Base-by-base conservation (phyloP, 1,140 invertebrate species). In the Bathynomus jamesi region DNA sequence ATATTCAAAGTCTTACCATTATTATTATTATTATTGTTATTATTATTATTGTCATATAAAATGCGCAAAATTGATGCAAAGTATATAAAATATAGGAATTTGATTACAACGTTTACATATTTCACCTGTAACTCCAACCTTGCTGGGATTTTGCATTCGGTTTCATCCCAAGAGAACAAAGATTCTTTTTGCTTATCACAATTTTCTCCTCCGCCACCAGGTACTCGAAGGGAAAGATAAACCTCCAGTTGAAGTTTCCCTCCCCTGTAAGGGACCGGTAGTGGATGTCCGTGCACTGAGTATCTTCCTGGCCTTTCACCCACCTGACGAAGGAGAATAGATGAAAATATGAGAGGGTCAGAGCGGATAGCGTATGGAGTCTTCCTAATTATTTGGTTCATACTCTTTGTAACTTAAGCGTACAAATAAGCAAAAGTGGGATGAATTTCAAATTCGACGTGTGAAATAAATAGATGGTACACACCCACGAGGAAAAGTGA, bases 171-270 rank as follows among this genome's bases (percentile, higher is more conserved):
- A 21, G 91, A 94, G 79, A 95, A 95, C 17, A 95, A 81, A 1
- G 90, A 91, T 79, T 94, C 92, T 80, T 94, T 94, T 90, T 83
- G 8, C 90, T 90, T 53, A 93, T 93, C 0, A 95, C 92, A 66
- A 95, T 94, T 81, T 93, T 91, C 79, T 94, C 91, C 82, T 95
- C 93, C 0, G 92, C 93, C 13, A 92, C 90, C 72, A 95, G 83
- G 82, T 95, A 96, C 74, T 96, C 92, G 79, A 95, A 95, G 0
- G 91, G 91, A 81, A 89, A 95, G 62, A 94, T 87, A 81, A 95
- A 94, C 64, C 94, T 84, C 93, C 93, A 96, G 81, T 95, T 95
- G 78, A 96, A 96, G 80, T 95, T 95, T 0, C 93, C 93, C 82
- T 95, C 92, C 2, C 93, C 93, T 2, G 92, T 95, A 66, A 96